Evolutionary conservation across 2,888 invertebrate genomes (phyloP).

Genomic region (Drosophila kokeensis): DNA sequence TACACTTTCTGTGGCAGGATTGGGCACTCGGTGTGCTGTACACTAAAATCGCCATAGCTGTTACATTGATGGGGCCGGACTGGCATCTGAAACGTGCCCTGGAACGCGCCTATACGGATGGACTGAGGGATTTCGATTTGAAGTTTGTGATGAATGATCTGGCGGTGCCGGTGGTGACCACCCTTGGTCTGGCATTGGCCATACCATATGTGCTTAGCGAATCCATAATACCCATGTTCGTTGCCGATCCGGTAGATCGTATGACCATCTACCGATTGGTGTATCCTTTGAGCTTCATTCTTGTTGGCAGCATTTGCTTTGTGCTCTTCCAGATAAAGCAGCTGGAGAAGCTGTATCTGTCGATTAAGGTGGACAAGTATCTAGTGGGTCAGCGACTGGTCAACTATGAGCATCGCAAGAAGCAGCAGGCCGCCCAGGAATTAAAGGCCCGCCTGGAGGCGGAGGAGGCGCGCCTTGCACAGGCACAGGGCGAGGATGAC

Average conservation of each 20-base stretch:
- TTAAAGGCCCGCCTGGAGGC: constrained; percentile 64
- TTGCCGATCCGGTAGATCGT: constrained; percentile 88
- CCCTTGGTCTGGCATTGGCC: constrained; percentile 95
- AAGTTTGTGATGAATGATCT: constrained; percentile 93
- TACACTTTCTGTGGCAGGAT: constrained; percentile 96
- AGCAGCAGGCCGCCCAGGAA: constrained; percentile 85
- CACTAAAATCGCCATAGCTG: constrained; percentile 98
- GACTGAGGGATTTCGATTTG: constrained; percentile 96
- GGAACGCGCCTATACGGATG: constrained; percentile 97
- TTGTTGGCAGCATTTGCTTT: constrained; percentile 89
- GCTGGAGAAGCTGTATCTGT: constrained; percentile 97
- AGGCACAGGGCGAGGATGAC: constrained; percentile 29
- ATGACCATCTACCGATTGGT: constrained; percentile 93
- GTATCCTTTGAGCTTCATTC: constrained; percentile 94
- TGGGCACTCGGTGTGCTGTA: constrained; percentile 99
- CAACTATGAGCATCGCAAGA: constrained; percentile 95
- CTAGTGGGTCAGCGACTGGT: constrained; percentile 98
- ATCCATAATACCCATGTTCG: constrained; percentile 89
- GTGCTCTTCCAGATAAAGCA: constrained; percentile 95
- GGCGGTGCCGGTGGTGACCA: constrained; percentile 95
- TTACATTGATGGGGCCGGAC: constrained; percentile 99
- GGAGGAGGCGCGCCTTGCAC: constrained; percentile 39
- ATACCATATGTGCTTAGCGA: constrained; percentile 97
- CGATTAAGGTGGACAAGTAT: constrained; percentile 99
- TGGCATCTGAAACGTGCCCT: constrained; percentile 96